phyloP scores from a whole-genome alignment of 2,888 invertebrate species.

The Agrypnus murinus region DNA sequence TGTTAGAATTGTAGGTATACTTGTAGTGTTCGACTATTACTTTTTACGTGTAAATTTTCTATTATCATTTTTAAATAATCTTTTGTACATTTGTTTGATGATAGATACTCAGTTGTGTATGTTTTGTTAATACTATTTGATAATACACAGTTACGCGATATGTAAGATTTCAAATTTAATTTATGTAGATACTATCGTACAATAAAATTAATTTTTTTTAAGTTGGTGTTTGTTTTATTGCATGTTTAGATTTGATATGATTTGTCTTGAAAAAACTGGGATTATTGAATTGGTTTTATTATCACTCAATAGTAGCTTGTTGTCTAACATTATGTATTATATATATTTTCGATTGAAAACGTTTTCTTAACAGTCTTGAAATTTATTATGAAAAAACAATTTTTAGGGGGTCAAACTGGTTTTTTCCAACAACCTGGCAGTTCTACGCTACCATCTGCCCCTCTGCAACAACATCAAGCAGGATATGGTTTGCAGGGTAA shows the following conservation, averaged over 20 bases:
- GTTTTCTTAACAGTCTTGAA: not conserved
- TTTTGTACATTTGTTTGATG: slow-evolving; percentile 1
- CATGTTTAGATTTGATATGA: slow-evolving; percentile 26
- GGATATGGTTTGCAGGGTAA: slow-evolving; percentile 73
- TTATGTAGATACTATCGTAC: slow-evolving; percentile 16
- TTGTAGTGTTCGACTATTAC: slow-evolving; percentile 2
- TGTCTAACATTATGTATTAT: slow-evolving; percentile 13
- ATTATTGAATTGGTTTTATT: slow-evolving; percentile 4
- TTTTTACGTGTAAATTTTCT: slow-evolving; percentile 16
- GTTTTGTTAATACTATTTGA: slow-evolving; percentile 14
- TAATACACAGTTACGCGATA: slow-evolving; percentile 13
- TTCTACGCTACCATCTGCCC: slow-evolving; percentile 70
- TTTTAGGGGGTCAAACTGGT: slow-evolving; percentile 71
- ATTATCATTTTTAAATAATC: slow-evolving; percentile 7
- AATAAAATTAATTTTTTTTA: slow-evolving; percentile 42
- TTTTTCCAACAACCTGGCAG: slow-evolving; percentile 72
- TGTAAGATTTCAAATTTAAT: slow-evolving; percentile 34
- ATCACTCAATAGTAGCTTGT: slow-evolving; percentile 1
- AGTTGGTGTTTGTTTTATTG: slow-evolving; percentile 46
- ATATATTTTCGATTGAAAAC: no score
- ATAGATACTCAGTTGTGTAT: slow-evolving; percentile 14
- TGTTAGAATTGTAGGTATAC: not conserved
- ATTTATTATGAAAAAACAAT: slow-evolving; percentile 5
- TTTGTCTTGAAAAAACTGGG: slow-evolving; percentile 2
- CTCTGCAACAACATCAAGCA: slow-evolving; percentile 69